Evolutionary conservation across 2,113 vertebrate genomes (phyloP).

Genomic region (Anarrhichthys ocellatus): DNA sequence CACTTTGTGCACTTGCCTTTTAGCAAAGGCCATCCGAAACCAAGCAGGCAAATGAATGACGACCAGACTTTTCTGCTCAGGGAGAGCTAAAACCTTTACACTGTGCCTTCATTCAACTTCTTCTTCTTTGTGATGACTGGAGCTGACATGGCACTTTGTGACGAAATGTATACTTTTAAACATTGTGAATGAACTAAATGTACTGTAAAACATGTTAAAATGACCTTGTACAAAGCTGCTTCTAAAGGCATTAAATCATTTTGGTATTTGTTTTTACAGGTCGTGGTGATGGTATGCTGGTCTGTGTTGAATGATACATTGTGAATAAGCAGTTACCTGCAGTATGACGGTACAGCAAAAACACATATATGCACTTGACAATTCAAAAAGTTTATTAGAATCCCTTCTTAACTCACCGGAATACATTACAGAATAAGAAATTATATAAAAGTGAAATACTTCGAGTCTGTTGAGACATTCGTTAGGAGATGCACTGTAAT

Average conservation of each 20-base stretch:
- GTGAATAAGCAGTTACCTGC: background rate
- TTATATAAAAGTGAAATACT: slow-evolving; percentile 74
- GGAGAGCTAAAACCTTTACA: slow-evolving; percentile 35
- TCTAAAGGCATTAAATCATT: slow-evolving; percentile 43
- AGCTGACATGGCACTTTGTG: slow-evolving; percentile 22
- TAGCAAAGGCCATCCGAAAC: background rate
- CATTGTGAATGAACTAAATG: slow-evolving; percentile 15
- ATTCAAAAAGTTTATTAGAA: slow-evolving; percentile 74
- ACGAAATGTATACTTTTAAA: slow-evolving; percentile 41
- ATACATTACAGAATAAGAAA: slow-evolving; percentile 72
- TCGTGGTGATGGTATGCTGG: background rate
- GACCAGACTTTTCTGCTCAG: slow-evolving; percentile 40
- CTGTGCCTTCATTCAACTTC: slow-evolving; percentile 51
- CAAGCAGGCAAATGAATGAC: background rate
- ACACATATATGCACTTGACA: slow-evolving; percentile 42
- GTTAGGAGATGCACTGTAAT: slow-evolving; percentile 40
- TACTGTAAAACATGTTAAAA: slow-evolving; percentile 46
- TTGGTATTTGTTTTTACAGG: slow-evolving; percentile 31
- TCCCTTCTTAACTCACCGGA: slow-evolving; percentile 59
- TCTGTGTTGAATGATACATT: slow-evolving; percentile 18
- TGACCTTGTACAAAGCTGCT: slow-evolving; percentile 34
- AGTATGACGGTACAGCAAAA: slow-evolving; percentile 29
- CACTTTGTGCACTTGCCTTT: slow-evolving; percentile 5
- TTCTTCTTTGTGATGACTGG: slow-evolving; percentile 19
- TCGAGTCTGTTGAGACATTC: slow-evolving; percentile 49